A percentile compares a stretch with the other conserved stretches of the same genome.
Conservation (phyloP, 2,797 vertebrate species). For the Limosa lapponica region DNA sequence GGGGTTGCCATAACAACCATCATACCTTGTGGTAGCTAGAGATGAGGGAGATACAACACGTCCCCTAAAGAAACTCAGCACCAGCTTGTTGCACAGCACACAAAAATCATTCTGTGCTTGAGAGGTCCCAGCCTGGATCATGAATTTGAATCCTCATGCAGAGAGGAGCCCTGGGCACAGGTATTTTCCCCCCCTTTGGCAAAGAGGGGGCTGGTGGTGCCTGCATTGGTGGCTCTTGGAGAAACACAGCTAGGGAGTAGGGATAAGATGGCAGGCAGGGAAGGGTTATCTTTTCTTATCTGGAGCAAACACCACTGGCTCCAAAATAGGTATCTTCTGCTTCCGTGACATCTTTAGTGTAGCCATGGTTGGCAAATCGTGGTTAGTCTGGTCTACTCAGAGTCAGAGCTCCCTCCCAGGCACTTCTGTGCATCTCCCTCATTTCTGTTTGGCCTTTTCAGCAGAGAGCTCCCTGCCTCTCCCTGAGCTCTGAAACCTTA, state of each 20-base stretch:
- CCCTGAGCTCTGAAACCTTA: too few relatives aligned
- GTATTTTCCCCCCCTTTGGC: background rate
- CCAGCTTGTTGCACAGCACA: background rate
- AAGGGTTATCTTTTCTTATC: background rate
- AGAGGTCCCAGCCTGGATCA: background rate
- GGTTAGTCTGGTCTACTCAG: background rate
- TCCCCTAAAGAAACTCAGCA: background rate
- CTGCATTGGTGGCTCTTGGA: background rate
- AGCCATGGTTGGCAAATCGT: background rate
- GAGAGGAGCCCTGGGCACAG: too few relatives aligned
- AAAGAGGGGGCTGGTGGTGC: background rate
- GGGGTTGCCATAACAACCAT: slow-evolving; percentile 25
- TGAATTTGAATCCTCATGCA: background rate
- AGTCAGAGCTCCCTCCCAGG: background rate
- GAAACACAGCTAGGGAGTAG: accelerated
- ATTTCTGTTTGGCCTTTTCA: accelerated
- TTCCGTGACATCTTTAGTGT: background rate
- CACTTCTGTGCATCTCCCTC: background rate
- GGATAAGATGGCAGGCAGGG: background rate
- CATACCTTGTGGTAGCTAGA: background rate
- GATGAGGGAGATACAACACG: background rate
- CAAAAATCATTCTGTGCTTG: background rate
- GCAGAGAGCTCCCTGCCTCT: background rate
- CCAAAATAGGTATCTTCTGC: background rate
- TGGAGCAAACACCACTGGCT: background rate